phyloP scores from a whole-genome alignment of 2,113 vertebrate species.

The Rhadina sibilatrix region DNA sequence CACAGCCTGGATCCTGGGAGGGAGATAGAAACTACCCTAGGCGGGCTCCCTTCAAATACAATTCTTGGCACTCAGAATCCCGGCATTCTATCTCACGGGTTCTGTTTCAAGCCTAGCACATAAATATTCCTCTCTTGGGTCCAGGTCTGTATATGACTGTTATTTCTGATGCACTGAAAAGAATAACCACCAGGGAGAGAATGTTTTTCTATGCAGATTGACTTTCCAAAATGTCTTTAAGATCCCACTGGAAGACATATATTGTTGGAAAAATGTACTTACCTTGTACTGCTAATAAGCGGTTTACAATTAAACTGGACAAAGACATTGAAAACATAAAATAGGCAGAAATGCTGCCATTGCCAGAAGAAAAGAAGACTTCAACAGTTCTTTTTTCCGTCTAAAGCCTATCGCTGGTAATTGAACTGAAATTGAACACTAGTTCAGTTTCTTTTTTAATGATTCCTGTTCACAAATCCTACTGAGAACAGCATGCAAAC shows the following conservation, averaged over 20 bases:
- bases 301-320: conserved; percentile 22
- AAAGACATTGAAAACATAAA: not conserved
- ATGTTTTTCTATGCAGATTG: not conserved
- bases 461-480: not conserved
- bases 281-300: not conserved
- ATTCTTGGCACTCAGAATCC: not conserved
- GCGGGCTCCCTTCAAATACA: not conserved
- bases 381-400: not conserved
- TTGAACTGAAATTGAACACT: not conserved
- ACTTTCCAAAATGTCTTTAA: not conserved
- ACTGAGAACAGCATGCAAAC: not conserved
- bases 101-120: not conserved
- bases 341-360: not conserved
- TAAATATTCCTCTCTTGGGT: not conserved
- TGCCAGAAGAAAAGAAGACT: conserved; percentile 4
- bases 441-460: not conserved
- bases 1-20: not conserved
- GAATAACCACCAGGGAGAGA: not conserved
- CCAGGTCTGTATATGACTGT: not conserved
- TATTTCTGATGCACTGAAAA: not conserved
- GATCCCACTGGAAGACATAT: not conserved
- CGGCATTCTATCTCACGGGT: not conserved
- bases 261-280: not conserved
- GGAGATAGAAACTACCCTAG: too few species aligned
- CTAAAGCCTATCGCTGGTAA: not conserved